Conservation (phyloP, 2,113 vertebrate species). For the Aramus guarauna region DNA sequence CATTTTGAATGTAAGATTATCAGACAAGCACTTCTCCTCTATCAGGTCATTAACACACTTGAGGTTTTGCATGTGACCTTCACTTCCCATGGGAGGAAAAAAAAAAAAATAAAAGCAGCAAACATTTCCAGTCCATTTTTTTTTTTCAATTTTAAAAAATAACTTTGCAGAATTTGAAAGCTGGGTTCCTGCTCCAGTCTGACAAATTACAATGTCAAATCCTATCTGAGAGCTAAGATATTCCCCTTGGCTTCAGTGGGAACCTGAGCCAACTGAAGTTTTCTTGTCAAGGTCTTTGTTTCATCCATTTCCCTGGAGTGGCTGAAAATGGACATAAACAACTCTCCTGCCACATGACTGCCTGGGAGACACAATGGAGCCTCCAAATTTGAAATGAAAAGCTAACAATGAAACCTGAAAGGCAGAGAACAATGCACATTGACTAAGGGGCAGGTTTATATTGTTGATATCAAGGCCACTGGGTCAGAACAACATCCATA, state of each 20-base stretch:
- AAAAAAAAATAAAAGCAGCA: not conserved
- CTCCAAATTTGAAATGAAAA: not conserved
- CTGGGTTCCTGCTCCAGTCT: not conserved
- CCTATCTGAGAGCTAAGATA: not conserved
- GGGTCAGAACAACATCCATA: slow-evolving; percentile 39
- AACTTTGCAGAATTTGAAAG: not conserved
- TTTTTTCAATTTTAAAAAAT: not conserved
- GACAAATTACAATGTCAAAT: not conserved
- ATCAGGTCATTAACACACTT: not conserved
- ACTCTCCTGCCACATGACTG: not conserved
- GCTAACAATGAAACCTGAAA: not conserved
- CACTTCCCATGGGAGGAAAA: not conserved
- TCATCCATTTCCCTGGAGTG: not conserved
- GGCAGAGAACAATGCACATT: not conserved
- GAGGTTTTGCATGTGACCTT: not conserved
- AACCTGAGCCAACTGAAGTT: not conserved
- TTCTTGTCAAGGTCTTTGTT: not conserved
- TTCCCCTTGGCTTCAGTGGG: not conserved
- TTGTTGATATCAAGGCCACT: not conserved
- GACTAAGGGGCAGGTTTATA: not conserved
- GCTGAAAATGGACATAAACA: not conserved
- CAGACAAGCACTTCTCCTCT: not conserved
- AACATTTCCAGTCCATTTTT: not conserved
- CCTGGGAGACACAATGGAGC: not conserved
- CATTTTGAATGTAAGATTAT: not conserved